Percentiles rank a stretch among this genome's conserved stretches.
Evolutionary conservation across 2,888 invertebrate species (phyloP).

Genomic region (Diachrysia chrysitis): DNA sequence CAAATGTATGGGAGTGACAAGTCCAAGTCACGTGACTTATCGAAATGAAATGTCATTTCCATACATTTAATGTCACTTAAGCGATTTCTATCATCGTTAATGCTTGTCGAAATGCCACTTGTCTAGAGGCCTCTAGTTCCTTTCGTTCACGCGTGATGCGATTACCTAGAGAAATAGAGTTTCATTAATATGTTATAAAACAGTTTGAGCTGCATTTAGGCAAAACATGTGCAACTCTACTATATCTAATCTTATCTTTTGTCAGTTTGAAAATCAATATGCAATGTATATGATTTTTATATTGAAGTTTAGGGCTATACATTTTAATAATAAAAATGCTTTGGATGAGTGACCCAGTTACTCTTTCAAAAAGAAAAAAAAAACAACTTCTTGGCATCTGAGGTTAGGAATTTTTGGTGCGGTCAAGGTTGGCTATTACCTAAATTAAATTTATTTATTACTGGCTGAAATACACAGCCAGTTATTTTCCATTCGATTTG

Average conservation of each 20-base stretch:
- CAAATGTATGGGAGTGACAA: too few species aligned
- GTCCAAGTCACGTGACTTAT: too few species aligned
- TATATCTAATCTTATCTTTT: conserved; percentile 28
- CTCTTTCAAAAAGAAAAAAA: neutral
- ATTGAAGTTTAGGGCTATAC: neutral
- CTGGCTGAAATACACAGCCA: neutral
- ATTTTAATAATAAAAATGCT: neutral
- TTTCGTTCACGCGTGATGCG: too few species aligned
- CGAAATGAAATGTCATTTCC: too few species aligned
- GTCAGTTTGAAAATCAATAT: neutral
- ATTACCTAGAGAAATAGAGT: too few species aligned
- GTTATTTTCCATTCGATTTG: neutral
- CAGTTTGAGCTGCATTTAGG: neutral
- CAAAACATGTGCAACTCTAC: neutral
- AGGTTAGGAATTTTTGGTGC: neutral
- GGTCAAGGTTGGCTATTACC: conserved; percentile 2
- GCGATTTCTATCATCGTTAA: too few species aligned
- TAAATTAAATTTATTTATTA: neutral
- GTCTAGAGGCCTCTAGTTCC: too few species aligned
- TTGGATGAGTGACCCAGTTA: conserved; percentile 1
- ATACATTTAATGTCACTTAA: too few species aligned
- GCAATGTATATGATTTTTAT: neutral
- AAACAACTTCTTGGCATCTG: conserved; percentile 18
- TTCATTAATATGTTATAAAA: neutral
- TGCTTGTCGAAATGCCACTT: too few species aligned